A percentile compares a stretch with the other conserved stretches of the same genome.
These are phyloP conservation scores for Actenoides lindsayi DNA, from an alignment of 2,113 vertebrate genomes.

Conservation along the genomic window DNA sequence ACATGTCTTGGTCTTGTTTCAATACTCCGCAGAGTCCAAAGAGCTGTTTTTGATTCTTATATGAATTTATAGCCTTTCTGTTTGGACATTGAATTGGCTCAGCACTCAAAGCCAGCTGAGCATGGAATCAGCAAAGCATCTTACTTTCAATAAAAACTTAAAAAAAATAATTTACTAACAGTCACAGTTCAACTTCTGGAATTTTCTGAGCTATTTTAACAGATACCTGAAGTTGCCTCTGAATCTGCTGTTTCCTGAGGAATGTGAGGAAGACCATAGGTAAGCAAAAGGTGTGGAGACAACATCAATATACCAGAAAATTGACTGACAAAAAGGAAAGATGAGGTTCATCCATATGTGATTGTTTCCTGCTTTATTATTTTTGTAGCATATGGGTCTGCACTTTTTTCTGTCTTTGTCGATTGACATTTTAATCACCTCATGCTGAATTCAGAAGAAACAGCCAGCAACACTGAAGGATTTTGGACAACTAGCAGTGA, in stretches of 20 bases:
- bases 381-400: background rate
- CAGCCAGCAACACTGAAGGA: background rate
- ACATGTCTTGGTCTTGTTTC: constrained; percentile 5
- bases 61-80: constrained; percentile 27
- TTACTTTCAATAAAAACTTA: background rate
- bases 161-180: background rate
- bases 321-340: background rate
- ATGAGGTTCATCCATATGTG: background rate
- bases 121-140: background rate
- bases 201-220: background rate
- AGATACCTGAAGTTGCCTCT: background rate
- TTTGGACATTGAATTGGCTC: background rate
- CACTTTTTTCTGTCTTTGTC: background rate
- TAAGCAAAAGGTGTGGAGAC: background rate
- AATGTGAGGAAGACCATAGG: background rate
- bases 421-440: background rate
- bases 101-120: background rate
- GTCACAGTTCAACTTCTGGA: background rate
- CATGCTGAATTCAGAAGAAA: background rate
- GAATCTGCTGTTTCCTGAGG: background rate
- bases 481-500: background rate
- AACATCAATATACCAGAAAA: background rate
- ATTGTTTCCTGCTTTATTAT: background rate
- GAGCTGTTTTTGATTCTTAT: background rate
- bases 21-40: background rate